Evolutionary conservation across 2,888 invertebrate species (phyloP).

Genomic region (Athalia cordata): DNA sequence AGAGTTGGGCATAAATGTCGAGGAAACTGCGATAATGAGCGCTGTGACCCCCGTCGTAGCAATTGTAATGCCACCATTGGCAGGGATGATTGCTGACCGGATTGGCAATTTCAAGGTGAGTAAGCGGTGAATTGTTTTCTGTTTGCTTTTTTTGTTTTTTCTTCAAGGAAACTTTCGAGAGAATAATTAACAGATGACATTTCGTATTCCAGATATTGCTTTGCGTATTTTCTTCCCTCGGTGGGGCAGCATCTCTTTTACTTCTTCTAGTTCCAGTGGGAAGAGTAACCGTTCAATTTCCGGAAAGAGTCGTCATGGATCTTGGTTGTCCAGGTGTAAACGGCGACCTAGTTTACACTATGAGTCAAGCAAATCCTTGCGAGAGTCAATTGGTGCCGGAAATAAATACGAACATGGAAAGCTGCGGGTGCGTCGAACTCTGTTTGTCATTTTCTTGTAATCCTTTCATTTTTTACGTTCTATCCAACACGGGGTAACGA

Average conservation of each 20-base stretch:
- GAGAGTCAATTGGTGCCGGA: constrained; percentile 59
- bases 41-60: constrained; percentile 85
- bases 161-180: neutral
- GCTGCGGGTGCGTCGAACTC: constrained; percentile 65
- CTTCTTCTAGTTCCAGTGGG: constrained; percentile 84
- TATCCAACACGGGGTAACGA: too few species aligned
- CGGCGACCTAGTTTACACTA: constrained; percentile 60
- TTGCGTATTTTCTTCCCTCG: constrained; percentile 80
- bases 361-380: constrained; percentile 65
- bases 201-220: constrained; percentile 77
- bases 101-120: constrained; percentile 87
- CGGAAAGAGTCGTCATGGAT: constrained; percentile 78
- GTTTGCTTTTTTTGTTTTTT: neutral
- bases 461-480: too few species aligned
- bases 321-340: constrained; percentile 74
- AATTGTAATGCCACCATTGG: constrained; percentile 86
- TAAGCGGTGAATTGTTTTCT: constrained; percentile 31
- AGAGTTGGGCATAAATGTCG: constrained; percentile 85
- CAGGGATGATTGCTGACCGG: constrained; percentile 86
- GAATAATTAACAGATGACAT: neutral
- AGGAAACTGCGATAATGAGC: constrained; percentile 88
- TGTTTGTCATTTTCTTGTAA: too few species aligned
- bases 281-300: constrained; percentile 80
- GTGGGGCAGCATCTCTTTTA: constrained; percentile 81
- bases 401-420: constrained; percentile 62